These are phyloP conservation scores for Cheiracanthium punctorium DNA, from an alignment of 2,888 invertebrate genomes.

Conservation along the genomic window DNA sequence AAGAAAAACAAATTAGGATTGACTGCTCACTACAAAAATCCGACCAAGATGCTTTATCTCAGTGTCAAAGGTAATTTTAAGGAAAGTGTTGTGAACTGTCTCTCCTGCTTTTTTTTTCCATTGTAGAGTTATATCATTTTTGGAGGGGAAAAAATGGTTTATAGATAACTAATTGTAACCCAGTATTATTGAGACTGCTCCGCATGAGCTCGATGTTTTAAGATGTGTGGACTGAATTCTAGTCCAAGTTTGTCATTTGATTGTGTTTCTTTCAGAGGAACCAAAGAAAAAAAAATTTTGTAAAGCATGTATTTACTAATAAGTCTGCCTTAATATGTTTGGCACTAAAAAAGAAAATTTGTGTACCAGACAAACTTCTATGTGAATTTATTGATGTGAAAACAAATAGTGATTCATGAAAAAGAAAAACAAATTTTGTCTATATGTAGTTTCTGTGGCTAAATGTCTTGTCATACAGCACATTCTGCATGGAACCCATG, in stretches of 20 bases:
- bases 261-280: slow-evolving; percentile 63
- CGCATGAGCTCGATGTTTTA: slow-evolving; percentile 67
- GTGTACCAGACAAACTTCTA: slow-evolving; percentile 68
- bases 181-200: slow-evolving; percentile 70
- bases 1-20: slow-evolving; percentile 60
- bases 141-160: slow-evolving; percentile 52
- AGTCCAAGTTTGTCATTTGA: slow-evolving; percentile 65
- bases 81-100: slow-evolving; percentile 65
- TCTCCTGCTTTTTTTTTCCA: slow-evolving; percentile 57
- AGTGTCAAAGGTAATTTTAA: slow-evolving; percentile 64
- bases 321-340: slow-evolving; percentile 69
- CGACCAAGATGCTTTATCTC: slow-evolving; percentile 67
- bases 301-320: slow-evolving; percentile 70
- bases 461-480: slow-evolving; percentile 67
- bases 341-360: slow-evolving; percentile 65
- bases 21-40: slow-evolving; percentile 67
- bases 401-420: slow-evolving; percentile 44
- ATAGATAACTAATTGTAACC: slow-evolving; percentile 68
- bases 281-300: slow-evolving; percentile 63
- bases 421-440: slow-evolving; percentile 43
- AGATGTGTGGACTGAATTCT: slow-evolving; percentile 50
- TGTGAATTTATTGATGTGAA: slow-evolving; percentile 64
- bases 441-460: slow-evolving; percentile 68
- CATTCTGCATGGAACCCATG: slow-evolving; percentile 68
- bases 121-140: slow-evolving; percentile 66